Conservation (phyloP, 2,113 vertebrate species). For the Oenanthe oenanthe region DNA sequence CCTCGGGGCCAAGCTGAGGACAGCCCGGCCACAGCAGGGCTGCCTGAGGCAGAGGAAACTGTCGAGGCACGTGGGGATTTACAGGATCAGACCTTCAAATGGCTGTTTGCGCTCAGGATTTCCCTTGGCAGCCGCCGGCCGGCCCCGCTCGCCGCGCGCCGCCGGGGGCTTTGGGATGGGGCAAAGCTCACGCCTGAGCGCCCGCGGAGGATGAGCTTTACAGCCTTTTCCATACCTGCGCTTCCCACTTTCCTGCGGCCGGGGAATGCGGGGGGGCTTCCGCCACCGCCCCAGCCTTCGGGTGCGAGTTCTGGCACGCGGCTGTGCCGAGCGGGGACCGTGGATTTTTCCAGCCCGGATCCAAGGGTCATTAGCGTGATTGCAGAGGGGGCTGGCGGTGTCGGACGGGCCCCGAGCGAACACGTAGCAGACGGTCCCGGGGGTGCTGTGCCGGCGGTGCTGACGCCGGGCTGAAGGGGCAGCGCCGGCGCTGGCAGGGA, state of each 20-base stretch:
- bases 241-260: conserved; percentile 24
- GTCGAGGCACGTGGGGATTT: not conserved
- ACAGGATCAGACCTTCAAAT: conserved; percentile 13
- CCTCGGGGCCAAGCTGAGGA: not conserved
- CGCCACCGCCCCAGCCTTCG: not conserved
- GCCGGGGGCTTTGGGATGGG: not conserved
- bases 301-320: conserved; percentile 32
- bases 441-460: not conserved
- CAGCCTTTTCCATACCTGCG: conserved; percentile 37
- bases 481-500: not conserved
- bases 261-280: not conserved
- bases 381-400: not conserved
- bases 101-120: conserved; percentile 48
- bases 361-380: not conserved
- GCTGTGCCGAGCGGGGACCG: not conserved
- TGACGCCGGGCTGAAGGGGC: not conserved
- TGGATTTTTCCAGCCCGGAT: conserved; percentile 52
- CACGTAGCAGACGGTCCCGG: not conserved
- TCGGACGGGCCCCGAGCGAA: not conserved
- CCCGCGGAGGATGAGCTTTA: conserved; percentile 12
- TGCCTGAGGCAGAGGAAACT: conserved; percentile 3
- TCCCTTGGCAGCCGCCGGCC: conserved; percentile 51
- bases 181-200: conserved; percentile 29
- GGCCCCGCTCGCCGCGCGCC: not conserved
- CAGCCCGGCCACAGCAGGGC: not conserved